Percentiles rank a stretch among this genome's conserved stretches.
Evolutionary conservation across 2,113 vertebrate species (phyloP).

Genomic region (Gambusia holbrooki): DNA sequence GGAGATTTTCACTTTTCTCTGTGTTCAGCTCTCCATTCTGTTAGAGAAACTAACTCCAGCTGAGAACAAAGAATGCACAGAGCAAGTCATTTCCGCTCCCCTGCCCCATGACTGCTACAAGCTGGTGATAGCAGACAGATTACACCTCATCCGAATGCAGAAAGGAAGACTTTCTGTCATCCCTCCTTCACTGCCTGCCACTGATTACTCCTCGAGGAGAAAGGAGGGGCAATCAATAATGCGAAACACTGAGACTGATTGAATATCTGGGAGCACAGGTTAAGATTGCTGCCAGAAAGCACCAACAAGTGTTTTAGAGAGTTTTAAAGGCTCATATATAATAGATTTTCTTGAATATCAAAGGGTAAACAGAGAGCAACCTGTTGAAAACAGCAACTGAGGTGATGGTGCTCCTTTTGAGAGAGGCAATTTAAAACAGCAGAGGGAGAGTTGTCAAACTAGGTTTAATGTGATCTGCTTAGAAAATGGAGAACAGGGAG

Average conservation of each 20-base stretch:
- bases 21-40: constrained; percentile 7
- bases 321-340: constrained; percentile 13
- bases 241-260: constrained; percentile 53
- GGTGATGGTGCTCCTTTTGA: constrained; percentile 1
- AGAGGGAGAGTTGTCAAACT: constrained; percentile 15
- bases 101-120: constrained; percentile 40
- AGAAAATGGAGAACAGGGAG: constrained; percentile 1
- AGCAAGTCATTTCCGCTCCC: constrained; percentile 63
- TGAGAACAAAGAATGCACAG: constrained; percentile 53
- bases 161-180: constrained; percentile 45
- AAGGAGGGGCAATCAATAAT: constrained; percentile 61
- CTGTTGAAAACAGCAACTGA: constrained; percentile 3
- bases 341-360: constrained; percentile 22
- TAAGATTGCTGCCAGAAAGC: constrained; percentile 36
- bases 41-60: background rate
- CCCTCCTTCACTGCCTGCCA: constrained; percentile 41
- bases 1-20: constrained; percentile 10
- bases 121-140: constrained; percentile 62
- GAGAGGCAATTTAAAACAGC: constrained; percentile 6
- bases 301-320: constrained; percentile 23
- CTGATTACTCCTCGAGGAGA: constrained; percentile 60
- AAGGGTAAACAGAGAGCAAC: constrained; percentile 6
- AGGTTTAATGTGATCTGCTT: background rate
- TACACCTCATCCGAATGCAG: constrained; percentile 69
- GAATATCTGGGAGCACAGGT: constrained; percentile 26